A percentile compares a stretch with the other conserved stretches of the same genome.
These are phyloP conservation scores for Helicoverpa zea DNA, from an alignment of 1,140 invertebrate genomes.

Conservation along the genomic window DNA sequence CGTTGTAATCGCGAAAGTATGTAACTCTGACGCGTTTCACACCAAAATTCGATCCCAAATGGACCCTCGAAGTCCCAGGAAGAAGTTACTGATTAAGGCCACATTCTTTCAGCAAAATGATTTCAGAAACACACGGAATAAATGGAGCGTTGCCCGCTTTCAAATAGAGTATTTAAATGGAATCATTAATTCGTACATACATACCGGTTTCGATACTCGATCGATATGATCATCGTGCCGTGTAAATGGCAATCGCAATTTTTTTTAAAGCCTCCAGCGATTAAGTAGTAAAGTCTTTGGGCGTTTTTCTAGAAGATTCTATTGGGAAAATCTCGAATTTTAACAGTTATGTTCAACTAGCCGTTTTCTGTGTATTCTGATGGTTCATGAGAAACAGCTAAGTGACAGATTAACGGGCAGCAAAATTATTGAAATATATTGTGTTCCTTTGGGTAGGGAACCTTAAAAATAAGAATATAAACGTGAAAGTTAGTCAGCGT, in stretches of 20 bases:
- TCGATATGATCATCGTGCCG: constrained; percentile 22
- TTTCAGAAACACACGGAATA: background rate
- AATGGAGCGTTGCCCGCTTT: constrained; percentile 49
- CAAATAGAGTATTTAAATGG: constrained; percentile 13
- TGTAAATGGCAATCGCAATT: background rate
- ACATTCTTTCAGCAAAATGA: background rate
- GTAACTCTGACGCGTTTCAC: no score
- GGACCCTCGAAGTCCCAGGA: background rate
- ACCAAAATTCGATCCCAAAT: background rate
- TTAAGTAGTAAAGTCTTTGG: background rate
- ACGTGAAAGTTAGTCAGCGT: no score
- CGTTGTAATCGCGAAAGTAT: no score
- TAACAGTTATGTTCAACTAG: no score
- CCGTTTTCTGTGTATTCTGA: no score
- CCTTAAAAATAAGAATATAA: no score
- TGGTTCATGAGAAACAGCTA: no score
- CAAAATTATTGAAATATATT: no score
- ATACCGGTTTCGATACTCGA: constrained; percentile 22
- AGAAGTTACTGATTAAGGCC: background rate
- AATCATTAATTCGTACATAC: constrained; percentile 12
- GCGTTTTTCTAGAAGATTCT: no score
- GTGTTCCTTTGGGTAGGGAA: no score
- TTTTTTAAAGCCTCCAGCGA: background rate
- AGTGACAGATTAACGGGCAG: no score
- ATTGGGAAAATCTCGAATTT: no score